phyloP scores from a whole-genome alignment of 2,113 vertebrate genomes.

The Hepsetus odoe region DNA sequence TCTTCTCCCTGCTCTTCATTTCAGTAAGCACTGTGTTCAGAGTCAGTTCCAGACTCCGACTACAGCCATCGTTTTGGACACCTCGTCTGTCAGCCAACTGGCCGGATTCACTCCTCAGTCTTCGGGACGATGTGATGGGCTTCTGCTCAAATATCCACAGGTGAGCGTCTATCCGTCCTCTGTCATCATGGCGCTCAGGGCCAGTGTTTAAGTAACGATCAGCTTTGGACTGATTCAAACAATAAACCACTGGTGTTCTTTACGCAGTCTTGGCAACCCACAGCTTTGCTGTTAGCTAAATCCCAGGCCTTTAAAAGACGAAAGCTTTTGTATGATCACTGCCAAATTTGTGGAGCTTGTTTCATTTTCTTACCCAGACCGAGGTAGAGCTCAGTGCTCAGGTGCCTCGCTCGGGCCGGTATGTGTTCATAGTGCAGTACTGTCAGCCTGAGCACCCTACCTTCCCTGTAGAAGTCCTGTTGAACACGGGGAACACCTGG shows the following conservation, averaged over 20 bases:
- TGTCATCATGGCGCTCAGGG: background rate
- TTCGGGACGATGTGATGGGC: constrained; percentile 62
- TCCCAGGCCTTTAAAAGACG: too few species aligned
- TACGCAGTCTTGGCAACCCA: background rate
- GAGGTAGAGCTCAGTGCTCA: constrained; percentile 78
- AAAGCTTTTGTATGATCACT: too few species aligned
- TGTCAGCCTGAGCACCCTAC: constrained; percentile 76
- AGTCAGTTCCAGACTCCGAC: constrained; percentile 75
- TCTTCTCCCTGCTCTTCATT: background rate
- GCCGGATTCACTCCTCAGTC: constrained; percentile 29
- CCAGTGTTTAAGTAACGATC: background rate
- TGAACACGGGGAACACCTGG: constrained; percentile 73
- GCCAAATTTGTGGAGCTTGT: too few species aligned
- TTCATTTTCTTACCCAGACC: constrained; percentile 72
- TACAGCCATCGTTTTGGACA: constrained; percentile 75
- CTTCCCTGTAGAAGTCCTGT: constrained; percentile 79
- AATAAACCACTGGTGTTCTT: background rate
- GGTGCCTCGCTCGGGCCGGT: constrained; percentile 74
- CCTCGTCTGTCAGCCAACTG: constrained; percentile 48
- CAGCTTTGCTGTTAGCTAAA: too few species aligned
- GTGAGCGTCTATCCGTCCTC: constrained; percentile 66
- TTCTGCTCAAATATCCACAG: constrained; percentile 81
- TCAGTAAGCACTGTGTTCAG: constrained; percentile 81
- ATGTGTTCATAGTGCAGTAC: constrained; percentile 84
- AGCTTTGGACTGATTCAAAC: background rate